Evolutionary conservation across 2,888 invertebrate genomes (phyloP), one percentile per base, ranked within the genome.

Genomic region (Anaspis maculata): DNA sequence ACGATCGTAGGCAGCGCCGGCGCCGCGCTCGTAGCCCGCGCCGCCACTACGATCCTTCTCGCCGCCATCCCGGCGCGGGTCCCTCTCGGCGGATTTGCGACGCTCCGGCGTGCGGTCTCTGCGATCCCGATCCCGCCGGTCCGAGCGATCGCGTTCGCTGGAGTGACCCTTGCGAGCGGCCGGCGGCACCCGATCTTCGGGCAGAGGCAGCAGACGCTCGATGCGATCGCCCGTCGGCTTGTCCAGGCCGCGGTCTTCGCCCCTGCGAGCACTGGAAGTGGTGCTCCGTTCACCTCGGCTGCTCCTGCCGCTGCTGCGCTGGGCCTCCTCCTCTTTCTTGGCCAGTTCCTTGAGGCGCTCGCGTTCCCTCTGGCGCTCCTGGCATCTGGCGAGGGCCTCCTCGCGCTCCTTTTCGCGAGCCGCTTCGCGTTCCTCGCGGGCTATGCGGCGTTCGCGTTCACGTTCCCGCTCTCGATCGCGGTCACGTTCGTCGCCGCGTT

Each of bases 311-410:
- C 24, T 24, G 24, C 10, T 24, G 24, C 24, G 24, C 65, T n/a
- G n/a, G n/a, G n/a, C n/a, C 36, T 75, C 73, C 6, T 71, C 66
- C 42, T 73, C 80, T 42, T 73, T 66, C 35, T 61, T 65, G 15
- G 59, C 60, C 21, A 62, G 49, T 44, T 65, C 67, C 39, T 69
- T 69, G n/a, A 69, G 57, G 14, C 70, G 57, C 38, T 72, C 72
- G 1, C 73, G 56, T 44, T 71, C 72, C 6, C 66, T 71, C 72
- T 70, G 71, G 5, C 72, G 59, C 40, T 72, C 71, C 33, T 84
- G 75, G 31, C 81, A 80, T 42, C 84, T 48, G 2, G 78, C 79
- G 32, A 74, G 58, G 0, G 74, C 72, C 44, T 85, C 85, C 44
- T 74, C 72, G 1, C 76, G 66, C 49, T 77, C 76, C 46, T 76